Evolutionary conservation across 2,797 vertebrate species (phyloP), one percentile per base, ranked within the genome.

Genomic region (Phoeniculus purpureus): DNA sequence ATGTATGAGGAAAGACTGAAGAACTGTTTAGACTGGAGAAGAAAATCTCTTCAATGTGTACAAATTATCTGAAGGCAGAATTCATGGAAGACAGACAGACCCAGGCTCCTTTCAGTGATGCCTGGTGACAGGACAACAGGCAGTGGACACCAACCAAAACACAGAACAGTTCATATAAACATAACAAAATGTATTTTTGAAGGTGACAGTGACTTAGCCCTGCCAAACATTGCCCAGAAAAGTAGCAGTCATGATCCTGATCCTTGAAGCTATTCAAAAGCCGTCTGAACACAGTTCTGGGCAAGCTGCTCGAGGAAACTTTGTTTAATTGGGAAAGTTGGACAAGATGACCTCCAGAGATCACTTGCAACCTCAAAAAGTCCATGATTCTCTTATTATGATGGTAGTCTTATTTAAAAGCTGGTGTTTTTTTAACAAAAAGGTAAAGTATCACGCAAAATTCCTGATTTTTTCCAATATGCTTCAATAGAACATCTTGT

Each of bases 251-350:
- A 60, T 13, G 17, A 43, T 9, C 3, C 12, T 13, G 17, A 43
- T 9, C 3, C 12, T 34, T 32, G 21, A 27, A 68, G 34, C 51
- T 5, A 72, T 5, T 25, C 12, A 51, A 47, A 37, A 66, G 12
- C 3, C 3, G 6, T 40, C 17, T 32, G 13, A 16, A 61, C 17
- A 52, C 3, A 34, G 10, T 21, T 20, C 13, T 60, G 21, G 37
- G 12, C 9, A 75, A 66, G 5, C 0, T 0, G 19, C 12, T n/a
- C 6, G 19, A 74, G 20, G 15, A 19, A 31, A 51, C 4, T 5
- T 12, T 71, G 6, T 8, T 13, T 71, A 21, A 72, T 15, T 6
- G 65, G 9, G 12, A 25, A 10, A 20, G 4, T 20, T 68, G 29
- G 12, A 47, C 20, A 31, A 76, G 15, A 22, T 16, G 6, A 48